Conservation (phyloP, 2,113 vertebrate species). For the Brachirus orientalis region DNA sequence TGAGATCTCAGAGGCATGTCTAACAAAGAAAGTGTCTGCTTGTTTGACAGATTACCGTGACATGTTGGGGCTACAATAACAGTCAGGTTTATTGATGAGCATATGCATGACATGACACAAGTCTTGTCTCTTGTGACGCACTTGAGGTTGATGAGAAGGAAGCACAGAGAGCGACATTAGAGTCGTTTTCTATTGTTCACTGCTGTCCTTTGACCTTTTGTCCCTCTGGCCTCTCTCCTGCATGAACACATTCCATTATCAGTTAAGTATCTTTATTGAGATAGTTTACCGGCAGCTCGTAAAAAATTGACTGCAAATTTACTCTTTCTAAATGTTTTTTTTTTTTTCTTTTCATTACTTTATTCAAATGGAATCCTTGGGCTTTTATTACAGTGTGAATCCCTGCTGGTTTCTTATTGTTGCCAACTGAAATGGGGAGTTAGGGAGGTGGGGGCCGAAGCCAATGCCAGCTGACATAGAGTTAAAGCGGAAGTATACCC, state of each 20-base stretch:
- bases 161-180: neutral
- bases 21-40: constrained; percentile 19
- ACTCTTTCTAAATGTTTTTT: constrained; percentile 20
- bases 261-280: constrained; percentile 29
- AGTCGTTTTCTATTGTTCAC: constrained; percentile 18
- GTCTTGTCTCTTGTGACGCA: neutral
- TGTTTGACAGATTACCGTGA: constrained; percentile 18
- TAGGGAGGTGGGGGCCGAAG: no score
- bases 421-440: constrained; percentile 21
- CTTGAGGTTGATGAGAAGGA: neutral
- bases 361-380: constrained; percentile 16
- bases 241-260: constrained; percentile 42
- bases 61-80: neutral
- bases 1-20: constrained; percentile 31
- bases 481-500: no score
- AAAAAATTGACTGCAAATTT: constrained; percentile 35
- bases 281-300: constrained; percentile 8
- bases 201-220: constrained; percentile 31
- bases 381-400: constrained; percentile 30
- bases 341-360: constrained; percentile 14
- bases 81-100: constrained; percentile 15
- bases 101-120: neutral
- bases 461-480: no score
- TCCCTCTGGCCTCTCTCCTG: constrained; percentile 15
- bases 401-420: constrained; percentile 18